These are phyloP conservation scores for Drosophila setosimentum DNA, from an alignment of 2,888 invertebrate genomes.

Conservation along the genomic window DNA sequence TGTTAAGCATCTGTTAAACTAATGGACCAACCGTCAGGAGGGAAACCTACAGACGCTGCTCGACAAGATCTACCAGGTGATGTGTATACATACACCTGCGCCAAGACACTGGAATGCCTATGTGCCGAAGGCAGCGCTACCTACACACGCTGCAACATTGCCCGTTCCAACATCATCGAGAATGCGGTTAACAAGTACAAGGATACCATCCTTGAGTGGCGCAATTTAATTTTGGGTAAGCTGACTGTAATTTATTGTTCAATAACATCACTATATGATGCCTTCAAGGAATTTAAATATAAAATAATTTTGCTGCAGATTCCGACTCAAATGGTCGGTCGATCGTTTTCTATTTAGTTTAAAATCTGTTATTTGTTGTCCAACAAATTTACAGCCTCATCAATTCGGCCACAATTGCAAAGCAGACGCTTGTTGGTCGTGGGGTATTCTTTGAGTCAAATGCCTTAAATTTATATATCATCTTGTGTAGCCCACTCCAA, in stretches of 20 bases:
- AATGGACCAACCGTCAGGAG: slow-evolving; percentile 98
- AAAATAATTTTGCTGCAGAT: neutral
- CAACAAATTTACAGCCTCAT: neutral
- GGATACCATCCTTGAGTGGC: slow-evolving; percentile 94
- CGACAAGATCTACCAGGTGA: no score
- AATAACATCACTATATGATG: no score
- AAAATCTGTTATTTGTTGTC: neutral
- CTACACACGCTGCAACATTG: no score
- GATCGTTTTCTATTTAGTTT: neutral
- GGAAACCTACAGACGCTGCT: slow-evolving; percentile 93
- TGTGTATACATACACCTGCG: no score
- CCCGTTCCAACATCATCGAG: no score
- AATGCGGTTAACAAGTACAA: slow-evolving; percentile 94
- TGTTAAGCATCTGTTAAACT: slow-evolving; percentile 96
- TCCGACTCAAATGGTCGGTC: no score
- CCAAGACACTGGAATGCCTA: slow-evolving; percentile 95
- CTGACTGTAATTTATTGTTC: neutral
- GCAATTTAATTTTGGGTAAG: slow-evolving; percentile 89
- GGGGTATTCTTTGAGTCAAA: neutral
- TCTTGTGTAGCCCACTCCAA: neutral
- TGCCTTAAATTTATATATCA: neutral
- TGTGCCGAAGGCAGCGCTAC: no score
- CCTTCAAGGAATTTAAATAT: no score
- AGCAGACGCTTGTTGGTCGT: neutral
- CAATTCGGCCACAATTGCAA: neutral